Evolutionary conservation across 1,140 invertebrate species (phyloP).

Genomic region (Nasonia vitripennis): DNA sequence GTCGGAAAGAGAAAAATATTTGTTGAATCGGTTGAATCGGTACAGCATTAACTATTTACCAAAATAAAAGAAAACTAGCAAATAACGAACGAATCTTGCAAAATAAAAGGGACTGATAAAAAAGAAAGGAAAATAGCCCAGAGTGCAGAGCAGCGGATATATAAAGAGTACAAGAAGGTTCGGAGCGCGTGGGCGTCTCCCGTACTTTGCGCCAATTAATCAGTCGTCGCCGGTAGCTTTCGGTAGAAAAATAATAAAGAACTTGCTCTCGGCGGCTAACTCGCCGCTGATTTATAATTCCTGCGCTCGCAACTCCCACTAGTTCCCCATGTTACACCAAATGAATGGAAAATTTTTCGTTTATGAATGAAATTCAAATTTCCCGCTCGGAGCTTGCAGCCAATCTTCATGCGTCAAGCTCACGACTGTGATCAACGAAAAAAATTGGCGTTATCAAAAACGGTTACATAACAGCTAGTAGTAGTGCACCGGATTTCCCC

Average conservation of each 20-base stretch:
- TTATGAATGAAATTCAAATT: too few relatives aligned
- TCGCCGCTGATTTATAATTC: not conserved
- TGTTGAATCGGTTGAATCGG: too few relatives aligned
- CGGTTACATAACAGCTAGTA: not conserved
- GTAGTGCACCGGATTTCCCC: not conserved
- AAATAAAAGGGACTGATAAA: not conserved
- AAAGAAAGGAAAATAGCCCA: not conserved
- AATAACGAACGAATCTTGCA: not conserved
- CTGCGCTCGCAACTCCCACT: too few relatives aligned
- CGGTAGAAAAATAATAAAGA: not conserved
- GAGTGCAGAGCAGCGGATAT: not conserved
- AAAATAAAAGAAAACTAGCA: not conserved
- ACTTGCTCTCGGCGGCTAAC: not conserved
- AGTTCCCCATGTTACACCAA: too few relatives aligned
- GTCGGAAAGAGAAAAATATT: too few relatives aligned
- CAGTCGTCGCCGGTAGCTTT: slow-evolving; percentile 42
- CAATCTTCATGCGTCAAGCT: too few relatives aligned
- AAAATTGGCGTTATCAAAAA: too few relatives aligned
- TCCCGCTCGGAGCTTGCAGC: too few relatives aligned
- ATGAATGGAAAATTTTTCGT: too few relatives aligned
- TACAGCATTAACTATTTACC: too few relatives aligned
- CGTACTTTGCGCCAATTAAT: slow-evolving; percentile 47
- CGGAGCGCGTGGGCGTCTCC: not conserved
- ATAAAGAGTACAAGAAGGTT: not conserved
- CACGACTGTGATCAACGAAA: too few relatives aligned